Base-by-base conservation (phyloP, 2,888 invertebrate species). In the Perizoma flavofasciatum region DNA sequence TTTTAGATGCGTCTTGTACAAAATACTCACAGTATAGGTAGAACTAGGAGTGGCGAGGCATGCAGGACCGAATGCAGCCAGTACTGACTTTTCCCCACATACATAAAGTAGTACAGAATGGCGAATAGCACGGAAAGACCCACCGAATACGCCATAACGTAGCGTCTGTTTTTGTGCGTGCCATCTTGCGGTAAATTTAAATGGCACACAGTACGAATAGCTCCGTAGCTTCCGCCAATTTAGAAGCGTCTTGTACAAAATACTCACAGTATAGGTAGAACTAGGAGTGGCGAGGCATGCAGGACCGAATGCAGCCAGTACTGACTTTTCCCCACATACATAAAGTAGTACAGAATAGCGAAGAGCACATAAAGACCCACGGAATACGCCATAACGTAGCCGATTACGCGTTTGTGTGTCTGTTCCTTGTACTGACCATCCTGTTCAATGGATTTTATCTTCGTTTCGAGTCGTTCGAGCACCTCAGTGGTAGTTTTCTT, bases 221-320 rank as follows among this genome's bases (percentile, higher is more conserved):
- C 22, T 22, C 22, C 22, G 22, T 22, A 22, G 1, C 1, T 22
- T 22, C 22, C 22, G 22, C 22, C 22, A 22, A 2, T 22, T 22
- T 22, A 22, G 22, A 22, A 2, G 22, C 3, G 22, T 22, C 22
- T 98, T 37, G 37, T 10, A 6, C 10, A 37, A 48, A 40, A 67
- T 66, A 94, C 97, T 96, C 89, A 98, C 98, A 98, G 80, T 59
- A 97, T 77, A 55, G 98, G 97, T 77, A 98, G 95, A 55, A 96
- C 89, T 34, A 98, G 84, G 55, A 98, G 88, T 11, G 97, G 97
- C 59, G 95, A 94, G 9, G 96, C 94, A 82, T 96, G 96, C 66
- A 96, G 88, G 56, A 97, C 77, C 61, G 95, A 94, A 70, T 96
- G 95, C 65, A 94, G 89, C 90, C 96, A 94, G 53, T 86, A 77